Base-by-base conservation (phyloP, 2,888 invertebrate species). In the Ornithoptera priamus region DNA sequence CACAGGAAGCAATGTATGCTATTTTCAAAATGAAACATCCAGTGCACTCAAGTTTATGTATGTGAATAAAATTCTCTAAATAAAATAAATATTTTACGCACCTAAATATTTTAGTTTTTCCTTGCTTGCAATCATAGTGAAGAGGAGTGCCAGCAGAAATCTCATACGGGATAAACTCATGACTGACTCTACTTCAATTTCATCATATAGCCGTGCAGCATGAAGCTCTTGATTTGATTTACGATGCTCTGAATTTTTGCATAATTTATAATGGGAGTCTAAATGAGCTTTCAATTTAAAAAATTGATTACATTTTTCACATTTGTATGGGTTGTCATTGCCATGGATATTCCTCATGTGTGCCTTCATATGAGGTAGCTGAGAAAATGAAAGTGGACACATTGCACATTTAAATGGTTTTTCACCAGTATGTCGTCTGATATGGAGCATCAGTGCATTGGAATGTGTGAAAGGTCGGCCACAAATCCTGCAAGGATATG, bases 281-380 rank as follows among this genome's bases (percentile, higher is more conserved):
- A 97, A 88, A 65, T 96, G 95, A 62, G 91, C 94, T 85, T 97
- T 97, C 46, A 96, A 94, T 80, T 96, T 95, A 82, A 96, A 97
- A 82, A 96, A 96, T 62, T 93, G 92, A 46, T 94, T 93, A 84
- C 97, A 97, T 65, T 94, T 94, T 24, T 92, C 88, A 81, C 97
- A 97, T 81, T 95, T 94, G 80, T 97, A 97, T 0, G 97, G 96
- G 75, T 96, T 95, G 72, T 94, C 94, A 75, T 96, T 94, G 46
- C 96, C 95, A 83, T 97, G 97, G 68, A 97, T 96, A 78, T 96
- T 96, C 72, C 94, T 93, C 97, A 97, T 97, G 83, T 97, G 97
- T 72, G 97, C 96, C 86, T 97, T 97, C 86, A 97, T 94, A 81
- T 97, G 97, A 0, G 97, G 97, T 69, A 97, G 85, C 81, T 97